These are phyloP conservation scores for human (Homo sapiens) DNA, from an alignment of 2,113 vertebrate species.

Conservation along the genomic window GRCh38 chr13:58316501-58317000, in stretches of 20 bases:
- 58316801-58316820: constrained; percentile 18
- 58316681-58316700: no score
- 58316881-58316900: neutral
- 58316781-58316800: neutral
- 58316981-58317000: neutral
- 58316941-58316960: constrained; percentile 3
- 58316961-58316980: neutral
- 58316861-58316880: neutral
- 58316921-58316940: neutral
- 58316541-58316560: no score
- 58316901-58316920: neutral
- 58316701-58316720: neutral
- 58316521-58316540: no score
- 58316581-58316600: no score
- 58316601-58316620: no score
- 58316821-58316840: neutral
- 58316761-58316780: neutral
- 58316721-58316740: neutral
- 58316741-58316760: neutral
- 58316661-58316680: no score
- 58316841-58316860: neutral
- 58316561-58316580: no score
- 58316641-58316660: no score
- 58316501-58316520: no score
- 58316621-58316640: no score